Percentiles rank a stretch among this genome's conserved stretches.
These are phyloP conservation scores for Lanius ludovicianus DNA, from an alignment of 2,113 vertebrate species.

Conservation along the genomic window DNA sequence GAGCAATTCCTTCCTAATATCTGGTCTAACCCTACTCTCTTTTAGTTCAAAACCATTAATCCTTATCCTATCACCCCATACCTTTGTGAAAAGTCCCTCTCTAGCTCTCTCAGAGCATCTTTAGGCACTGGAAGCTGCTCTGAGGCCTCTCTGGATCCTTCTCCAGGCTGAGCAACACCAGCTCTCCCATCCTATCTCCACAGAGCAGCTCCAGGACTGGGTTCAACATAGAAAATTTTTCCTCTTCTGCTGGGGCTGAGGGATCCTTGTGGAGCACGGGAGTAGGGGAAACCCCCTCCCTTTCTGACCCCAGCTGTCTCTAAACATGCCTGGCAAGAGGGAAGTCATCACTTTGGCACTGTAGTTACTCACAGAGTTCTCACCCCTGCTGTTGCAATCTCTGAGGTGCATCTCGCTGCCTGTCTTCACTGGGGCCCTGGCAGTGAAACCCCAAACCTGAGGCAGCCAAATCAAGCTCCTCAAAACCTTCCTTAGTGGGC, in stretches of 20 bases:
- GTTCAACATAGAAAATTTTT: background rate
- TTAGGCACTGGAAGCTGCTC: background rate
- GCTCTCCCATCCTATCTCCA: background rate
- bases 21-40: background rate
- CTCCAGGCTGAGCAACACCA: background rate
- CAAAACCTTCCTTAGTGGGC: background rate
- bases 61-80: background rate
- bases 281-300: fast-evolving
- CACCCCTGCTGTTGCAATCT: background rate
- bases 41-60: background rate
- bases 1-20: background rate
- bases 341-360: background rate
- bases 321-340: background rate
- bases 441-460: background rate
- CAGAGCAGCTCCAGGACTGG: background rate
- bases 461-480: background rate
- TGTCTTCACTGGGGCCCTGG: fast-evolving
- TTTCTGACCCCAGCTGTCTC: background rate
- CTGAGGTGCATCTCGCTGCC: background rate
- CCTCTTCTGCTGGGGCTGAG: background rate
- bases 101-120: background rate
- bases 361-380: background rate
- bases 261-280: fast-evolving
- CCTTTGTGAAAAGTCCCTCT: background rate
- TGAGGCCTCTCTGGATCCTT: background rate